A percentile compares a stretch with the other conserved stretches of the same genome.
These are phyloP conservation scores for Caenorhabditis drosophilae DNA, from an alignment of 2,888 invertebrate genomes.

Conservation along the genomic window DNA sequence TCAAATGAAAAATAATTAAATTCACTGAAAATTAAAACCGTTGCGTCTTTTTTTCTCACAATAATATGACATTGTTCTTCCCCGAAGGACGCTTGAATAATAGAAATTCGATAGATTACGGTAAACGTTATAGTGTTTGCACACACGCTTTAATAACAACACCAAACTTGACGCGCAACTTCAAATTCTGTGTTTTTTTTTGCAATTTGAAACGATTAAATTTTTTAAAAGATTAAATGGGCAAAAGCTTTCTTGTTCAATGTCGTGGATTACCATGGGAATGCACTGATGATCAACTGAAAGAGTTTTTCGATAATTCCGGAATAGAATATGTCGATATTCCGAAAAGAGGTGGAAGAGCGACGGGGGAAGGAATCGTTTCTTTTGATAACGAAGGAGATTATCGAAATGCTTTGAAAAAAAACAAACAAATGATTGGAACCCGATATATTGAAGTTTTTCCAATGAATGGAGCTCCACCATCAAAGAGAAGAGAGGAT, in stretches of 20 bases:
- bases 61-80: too few relatives aligned
- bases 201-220: background rate
- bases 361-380: constrained; percentile 39
- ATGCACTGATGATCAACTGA: constrained; percentile 38
- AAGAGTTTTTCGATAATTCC: constrained; percentile 37
- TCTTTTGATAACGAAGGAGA: constrained; percentile 33
- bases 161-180: too few relatives aligned
- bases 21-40: too few relatives aligned
- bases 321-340: constrained; percentile 40
- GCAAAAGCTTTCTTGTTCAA: constrained; percentile 14
- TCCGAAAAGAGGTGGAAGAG: constrained; percentile 35
- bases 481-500: constrained; percentile 15
- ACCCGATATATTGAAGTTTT: constrained; percentile 39
- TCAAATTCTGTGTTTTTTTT: too few relatives aligned
- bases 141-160: too few relatives aligned
- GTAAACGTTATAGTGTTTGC: too few relatives aligned
- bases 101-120: too few relatives aligned
- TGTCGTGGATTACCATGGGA: constrained; percentile 42
- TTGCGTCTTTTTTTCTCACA: too few relatives aligned
- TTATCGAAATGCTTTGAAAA: constrained; percentile 40
- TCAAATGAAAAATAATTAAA: too few relatives aligned
- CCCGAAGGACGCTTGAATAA: too few relatives aligned
- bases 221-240: constrained; percentile 10
- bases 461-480: constrained; percentile 16
- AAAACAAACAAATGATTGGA: constrained; percentile 44